Evolutionary conservation across 2,888 invertebrate species (phyloP).

Genomic region (Epinotia nisella): DNA sequence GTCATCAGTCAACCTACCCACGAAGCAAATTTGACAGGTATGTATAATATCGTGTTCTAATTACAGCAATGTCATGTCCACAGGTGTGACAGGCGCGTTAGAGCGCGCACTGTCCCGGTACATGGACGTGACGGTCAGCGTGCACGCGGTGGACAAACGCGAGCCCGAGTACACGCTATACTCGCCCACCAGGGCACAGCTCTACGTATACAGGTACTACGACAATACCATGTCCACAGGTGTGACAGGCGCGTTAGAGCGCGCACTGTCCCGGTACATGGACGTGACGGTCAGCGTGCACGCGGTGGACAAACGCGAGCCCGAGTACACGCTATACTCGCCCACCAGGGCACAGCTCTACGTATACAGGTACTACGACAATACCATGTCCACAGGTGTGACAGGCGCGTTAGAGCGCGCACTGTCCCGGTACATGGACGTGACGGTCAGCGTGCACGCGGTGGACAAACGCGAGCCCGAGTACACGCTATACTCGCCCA

Average conservation of each 20-base stretch:
- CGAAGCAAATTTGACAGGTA: no score
- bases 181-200: constrained; percentile 89
- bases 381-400: no score
- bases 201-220: constrained; percentile 87
- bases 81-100: constrained; percentile 83
- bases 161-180: constrained; percentile 98
- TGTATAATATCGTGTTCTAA: no score
- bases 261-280: constrained; percentile 90
- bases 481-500: constrained; percentile 94
- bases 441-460: constrained; percentile 87
- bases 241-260: constrained; percentile 87
- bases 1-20: no score
- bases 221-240: no score
- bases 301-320: constrained; percentile 93
- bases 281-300: constrained; percentile 89
- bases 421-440: constrained; percentile 91
- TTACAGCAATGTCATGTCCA: no score
- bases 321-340: constrained; percentile 96
- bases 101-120: constrained; percentile 90
- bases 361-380: constrained; percentile 79
- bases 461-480: constrained; percentile 96
- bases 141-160: constrained; percentile 90
- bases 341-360: constrained; percentile 91
- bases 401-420: constrained; percentile 89
- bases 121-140: constrained; percentile 89